Percentiles rank a stretch among this genome's conserved stretches.
These are phyloP conservation scores for Vultur gryphus DNA, from an alignment of 2,797 vertebrate genomes.

Conservation along the genomic window DNA sequence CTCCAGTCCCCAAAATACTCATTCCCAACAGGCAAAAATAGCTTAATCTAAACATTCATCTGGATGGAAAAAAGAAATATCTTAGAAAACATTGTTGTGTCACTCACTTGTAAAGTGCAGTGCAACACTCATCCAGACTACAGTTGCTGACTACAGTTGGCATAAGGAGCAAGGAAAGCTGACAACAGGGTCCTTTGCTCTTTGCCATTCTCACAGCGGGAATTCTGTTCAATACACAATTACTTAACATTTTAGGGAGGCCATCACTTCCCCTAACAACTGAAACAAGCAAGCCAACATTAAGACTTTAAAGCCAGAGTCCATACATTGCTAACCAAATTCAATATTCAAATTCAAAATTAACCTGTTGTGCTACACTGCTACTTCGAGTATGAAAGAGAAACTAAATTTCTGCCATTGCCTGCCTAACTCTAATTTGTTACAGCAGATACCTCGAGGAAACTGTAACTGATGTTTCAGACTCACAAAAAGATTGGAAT, in stretches of 20 bases:
- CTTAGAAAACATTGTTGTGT: background rate
- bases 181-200: background rate
- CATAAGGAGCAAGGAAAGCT: background rate
- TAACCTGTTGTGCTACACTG: background rate
- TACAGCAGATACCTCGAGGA: background rate
- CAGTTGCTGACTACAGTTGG: background rate
- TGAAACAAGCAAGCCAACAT: background rate
- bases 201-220: background rate
- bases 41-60: background rate
- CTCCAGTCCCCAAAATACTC: background rate
- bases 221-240: background rate
- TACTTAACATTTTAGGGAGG: background rate
- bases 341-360: background rate
- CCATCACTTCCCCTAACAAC: background rate
- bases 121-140: background rate
- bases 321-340: background rate
- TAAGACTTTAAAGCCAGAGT: background rate
- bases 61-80: background rate
- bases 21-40: background rate
- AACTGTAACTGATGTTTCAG: background rate
- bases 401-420: background rate
- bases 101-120: background rate
- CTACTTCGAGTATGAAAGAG: background rate
- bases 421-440: background rate
- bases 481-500: background rate